Conservation (phyloP, 2,888 invertebrate genomes). For the Lepidochitona cinerea region DNA sequence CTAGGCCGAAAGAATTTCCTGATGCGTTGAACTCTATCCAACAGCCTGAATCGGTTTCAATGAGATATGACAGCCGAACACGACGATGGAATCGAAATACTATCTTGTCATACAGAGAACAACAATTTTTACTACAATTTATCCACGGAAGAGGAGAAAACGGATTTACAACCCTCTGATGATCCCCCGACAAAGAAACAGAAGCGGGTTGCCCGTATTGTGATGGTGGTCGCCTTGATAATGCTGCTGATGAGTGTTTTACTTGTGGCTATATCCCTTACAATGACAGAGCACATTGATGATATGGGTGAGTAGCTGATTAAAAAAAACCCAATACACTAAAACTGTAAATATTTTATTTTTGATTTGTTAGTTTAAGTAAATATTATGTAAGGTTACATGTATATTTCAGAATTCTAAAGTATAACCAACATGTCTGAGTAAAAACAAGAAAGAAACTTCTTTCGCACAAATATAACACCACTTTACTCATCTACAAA, state of each 20-base stretch:
- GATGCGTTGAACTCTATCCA: not conserved
- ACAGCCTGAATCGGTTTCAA: not conserved
- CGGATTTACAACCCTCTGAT: not conserved
- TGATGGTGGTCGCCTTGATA: slow-evolving; percentile 90
- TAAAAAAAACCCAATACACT: too few species aligned
- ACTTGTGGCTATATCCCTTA: slow-evolving; percentile 88
- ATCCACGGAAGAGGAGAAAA: slow-evolving; percentile 4
- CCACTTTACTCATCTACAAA: too few species aligned
- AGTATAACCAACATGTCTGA: too few species aligned
- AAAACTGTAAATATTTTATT: too few species aligned
- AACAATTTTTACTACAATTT: slow-evolving; percentile 6
- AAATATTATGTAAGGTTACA: too few species aligned
- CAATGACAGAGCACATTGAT: slow-evolving; percentile 95
- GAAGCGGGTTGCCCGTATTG: slow-evolving; percentile 76
- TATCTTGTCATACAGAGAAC: slow-evolving; percentile 26
- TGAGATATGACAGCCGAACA: slow-evolving; percentile 28
- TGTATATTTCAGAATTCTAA: too few species aligned
- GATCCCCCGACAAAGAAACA: slow-evolving; percentile 35
- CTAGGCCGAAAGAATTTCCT: not conserved
- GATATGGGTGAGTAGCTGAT: slow-evolving; percentile 88
- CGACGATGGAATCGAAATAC: slow-evolving; percentile 40
- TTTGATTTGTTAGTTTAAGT: too few species aligned
- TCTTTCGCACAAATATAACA: too few species aligned
- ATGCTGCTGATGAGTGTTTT: slow-evolving; percentile 89
- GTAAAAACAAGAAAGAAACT: too few species aligned